phyloP scores from a whole-genome alignment of 1,140 invertebrate species.

The Pseudobourletiella spinata region DNA sequence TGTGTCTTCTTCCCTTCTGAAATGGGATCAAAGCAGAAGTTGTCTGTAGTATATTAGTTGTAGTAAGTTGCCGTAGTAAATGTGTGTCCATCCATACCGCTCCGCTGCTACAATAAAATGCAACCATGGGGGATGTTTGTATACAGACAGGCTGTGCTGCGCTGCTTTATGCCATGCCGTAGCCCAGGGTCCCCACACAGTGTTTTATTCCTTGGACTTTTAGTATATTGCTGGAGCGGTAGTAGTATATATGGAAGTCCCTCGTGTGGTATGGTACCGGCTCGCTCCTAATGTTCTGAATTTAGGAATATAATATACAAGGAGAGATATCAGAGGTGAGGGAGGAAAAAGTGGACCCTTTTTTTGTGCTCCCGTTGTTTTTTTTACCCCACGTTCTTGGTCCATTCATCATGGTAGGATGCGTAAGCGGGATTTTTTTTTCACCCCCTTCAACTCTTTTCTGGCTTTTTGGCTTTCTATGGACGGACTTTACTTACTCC shows the following conservation, averaged over 20 bases:
- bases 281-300: background rate
- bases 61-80: too few relatives aligned
- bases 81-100: too few relatives aligned
- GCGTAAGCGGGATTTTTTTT: background rate
- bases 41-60: too few relatives aligned
- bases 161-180: background rate
- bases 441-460: background rate
- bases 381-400: background rate
- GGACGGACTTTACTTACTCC: background rate
- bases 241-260: background rate
- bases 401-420: background rate
- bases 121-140: too few relatives aligned
- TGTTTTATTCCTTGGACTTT: background rate
- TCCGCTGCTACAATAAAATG: too few relatives aligned
- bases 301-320: background rate
- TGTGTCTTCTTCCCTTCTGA: background rate
- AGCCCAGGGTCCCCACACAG: background rate
- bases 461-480: background rate
- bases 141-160: too few relatives aligned
- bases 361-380: constrained; percentile 3
- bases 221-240: background rate
- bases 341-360: background rate
- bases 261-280: background rate
- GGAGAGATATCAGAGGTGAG: background rate
- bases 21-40: background rate